Base-by-base conservation (phyloP, 2,888 invertebrate species). In the Agriopis aurantiaria region DNA sequence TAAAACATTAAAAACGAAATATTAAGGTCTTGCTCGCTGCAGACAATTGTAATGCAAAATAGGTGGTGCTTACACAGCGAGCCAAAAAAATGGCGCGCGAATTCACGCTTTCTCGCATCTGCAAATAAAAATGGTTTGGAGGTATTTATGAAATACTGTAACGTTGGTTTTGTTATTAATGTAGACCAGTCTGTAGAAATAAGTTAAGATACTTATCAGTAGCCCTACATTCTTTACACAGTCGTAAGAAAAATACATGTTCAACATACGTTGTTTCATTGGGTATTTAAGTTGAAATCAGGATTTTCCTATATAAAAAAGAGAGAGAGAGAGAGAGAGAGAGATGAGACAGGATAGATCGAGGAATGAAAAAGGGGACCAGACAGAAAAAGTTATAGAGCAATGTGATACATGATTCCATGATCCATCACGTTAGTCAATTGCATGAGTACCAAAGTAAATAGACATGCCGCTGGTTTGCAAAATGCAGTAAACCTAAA, bases 31-130 rank as follows among this genome's bases (percentile, higher is more conserved):
- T 77, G 78, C 66, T 59, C 75, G 80, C 79, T 79, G 79, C 85
- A 87, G 88, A 88, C 91, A 84, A 92, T 93, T 92, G 92, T 92
- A 80, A 92, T 93, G 93, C 89, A 91, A 93, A 83, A 78, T 83
- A 80, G 76, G 77, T 72, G 80, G 80, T 82, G 81, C 79, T 80
- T 69, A 80, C 78, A 80, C 72, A 77, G 79, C 78, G 77, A 80
- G 83, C 84, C 85, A 85, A 84, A 84, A 84, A 83, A 83, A 79
- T 77, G 73, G 78, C 65, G 78, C 62, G 69, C 74, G 64, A 78
- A 80, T 84, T 80, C 71, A 78, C 80, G 81, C 76, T 80, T 79
- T 82, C 82, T 79, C 77, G 78, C 75, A 65, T 78, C 78, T 81
- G 58, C 23, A 58, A 23, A 58, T 58, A 79, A 79, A 80, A 79